Percentiles rank a stretch among this genome's conserved stretches.
Conservation (phyloP, 2,888 invertebrate genomes). For the Tricholauxania praeusta region DNA sequence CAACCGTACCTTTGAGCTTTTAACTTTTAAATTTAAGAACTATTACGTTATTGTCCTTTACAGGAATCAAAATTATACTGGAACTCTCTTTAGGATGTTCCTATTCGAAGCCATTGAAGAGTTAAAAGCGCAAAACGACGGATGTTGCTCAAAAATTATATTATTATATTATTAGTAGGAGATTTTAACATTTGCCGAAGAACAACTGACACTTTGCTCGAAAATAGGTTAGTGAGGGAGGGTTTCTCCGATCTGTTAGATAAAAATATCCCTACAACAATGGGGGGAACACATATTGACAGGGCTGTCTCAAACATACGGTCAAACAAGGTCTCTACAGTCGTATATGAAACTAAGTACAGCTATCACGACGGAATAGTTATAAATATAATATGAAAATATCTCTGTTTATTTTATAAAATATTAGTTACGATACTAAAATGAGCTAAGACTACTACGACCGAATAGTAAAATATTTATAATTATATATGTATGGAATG, state of each 20-base stretch:
- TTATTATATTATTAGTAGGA: constrained; percentile 21
- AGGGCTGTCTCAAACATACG: constrained; percentile 26
- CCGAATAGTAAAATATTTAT: no score
- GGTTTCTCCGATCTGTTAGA: not conserved
- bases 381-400: constrained; percentile 5
- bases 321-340: not conserved
- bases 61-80: not conserved
- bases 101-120: not conserved
- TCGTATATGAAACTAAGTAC: constrained; percentile 7
- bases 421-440: no score
- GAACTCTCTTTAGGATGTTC: not conserved
- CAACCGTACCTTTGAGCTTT: not conserved
- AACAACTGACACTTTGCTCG: not conserved
- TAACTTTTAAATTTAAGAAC: not conserved
- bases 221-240: not conserved
- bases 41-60: not conserved
- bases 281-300: constrained; percentile 35
- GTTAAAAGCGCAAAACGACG: constrained; percentile 3
- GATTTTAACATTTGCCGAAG: constrained; percentile 24
- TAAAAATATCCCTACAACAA: constrained; percentile 1
- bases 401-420: no score
- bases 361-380: constrained; percentile 29
- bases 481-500: no score
- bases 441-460: no score
- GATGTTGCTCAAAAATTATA: constrained; percentile 16